Conservation (phyloP, 2,888 invertebrate species). For the Synanthedon myopaeformis region DNA sequence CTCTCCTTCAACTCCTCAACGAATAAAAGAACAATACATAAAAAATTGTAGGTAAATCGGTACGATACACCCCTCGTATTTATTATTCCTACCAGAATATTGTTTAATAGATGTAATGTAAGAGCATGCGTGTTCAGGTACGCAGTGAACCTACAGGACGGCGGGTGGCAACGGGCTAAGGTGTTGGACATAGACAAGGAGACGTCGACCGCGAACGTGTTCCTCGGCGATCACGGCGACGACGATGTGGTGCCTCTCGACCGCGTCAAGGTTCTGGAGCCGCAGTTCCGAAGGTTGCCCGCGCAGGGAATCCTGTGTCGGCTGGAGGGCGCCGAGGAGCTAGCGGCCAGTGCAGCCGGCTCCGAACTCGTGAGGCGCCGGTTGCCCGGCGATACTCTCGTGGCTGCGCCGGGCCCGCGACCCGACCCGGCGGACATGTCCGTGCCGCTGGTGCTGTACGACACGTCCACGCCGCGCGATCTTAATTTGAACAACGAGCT, state of each 20-base stretch:
- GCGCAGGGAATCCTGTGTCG: constrained; percentile 80
- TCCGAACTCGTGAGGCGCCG: constrained; percentile 54
- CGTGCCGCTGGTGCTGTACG: constrained; percentile 72
- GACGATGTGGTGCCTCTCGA: constrained; percentile 67
- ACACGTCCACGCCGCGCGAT: constrained; percentile 74
- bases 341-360: constrained; percentile 41
- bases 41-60: too few relatives aligned
- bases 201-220: constrained; percentile 62
- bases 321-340: constrained; percentile 77
- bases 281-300: constrained; percentile 74
- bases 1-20: too few relatives aligned
- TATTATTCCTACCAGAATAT: too few relatives aligned
- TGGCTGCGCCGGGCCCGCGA: constrained; percentile 62
- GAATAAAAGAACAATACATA: too few relatives aligned
- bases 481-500: constrained; percentile 74
- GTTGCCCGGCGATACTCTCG: constrained; percentile 53
- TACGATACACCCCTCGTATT: too few relatives aligned
- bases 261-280: constrained; percentile 71
- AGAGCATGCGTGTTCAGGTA: constrained; percentile 35
- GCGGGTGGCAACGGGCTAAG: constrained; percentile 68
- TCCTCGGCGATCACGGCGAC: constrained; percentile 83
- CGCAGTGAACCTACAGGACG: constrained; percentile 51
- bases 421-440: constrained; percentile 56
- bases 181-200: constrained; percentile 61
- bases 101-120: neutral